A percentile compares a stretch with the other conserved stretches of the same genome.
These are phyloP conservation scores for Zoanthus sansibaricus DNA, from an alignment of 92 coral and sea anemone genomes.

Conservation along the genomic window DNA sequence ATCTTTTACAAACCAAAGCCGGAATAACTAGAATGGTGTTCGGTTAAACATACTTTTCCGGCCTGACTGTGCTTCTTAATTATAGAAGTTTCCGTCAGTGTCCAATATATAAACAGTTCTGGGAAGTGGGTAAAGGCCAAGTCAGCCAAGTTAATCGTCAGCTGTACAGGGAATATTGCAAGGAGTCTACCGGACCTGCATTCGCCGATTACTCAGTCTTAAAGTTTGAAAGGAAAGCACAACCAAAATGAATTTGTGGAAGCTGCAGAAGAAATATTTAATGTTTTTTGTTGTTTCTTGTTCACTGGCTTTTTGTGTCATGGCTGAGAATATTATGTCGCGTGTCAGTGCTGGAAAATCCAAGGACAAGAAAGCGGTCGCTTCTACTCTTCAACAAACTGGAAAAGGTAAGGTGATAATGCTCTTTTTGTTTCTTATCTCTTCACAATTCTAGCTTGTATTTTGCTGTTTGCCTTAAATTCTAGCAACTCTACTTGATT, in stretches of 20 bases:
- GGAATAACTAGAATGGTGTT: conserved; percentile 17
- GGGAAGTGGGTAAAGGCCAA: neutral
- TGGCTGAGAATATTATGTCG: neutral
- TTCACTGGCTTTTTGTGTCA: neutral
- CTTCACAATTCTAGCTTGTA: neutral
- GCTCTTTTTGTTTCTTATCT: neutral
- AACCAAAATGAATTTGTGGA: neutral
- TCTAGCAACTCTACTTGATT: neutral
- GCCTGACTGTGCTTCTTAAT: conserved; percentile 60
- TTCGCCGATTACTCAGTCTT: neutral
- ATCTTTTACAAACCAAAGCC: neutral
- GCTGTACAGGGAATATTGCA: neutral
- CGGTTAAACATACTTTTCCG: conserved; percentile 74
- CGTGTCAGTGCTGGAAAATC: neutral
- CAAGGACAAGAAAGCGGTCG: neutral
- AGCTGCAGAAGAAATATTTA: neutral
- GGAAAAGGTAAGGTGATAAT: neutral
- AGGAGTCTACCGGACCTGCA: neutral
- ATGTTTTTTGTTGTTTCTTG: neutral
- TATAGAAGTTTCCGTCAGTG: conserved; percentile 73
- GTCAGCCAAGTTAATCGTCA: neutral
- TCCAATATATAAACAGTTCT: conserved; percentile 68
- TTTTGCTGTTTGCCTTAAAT: neutral
- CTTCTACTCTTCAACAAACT: neutral
- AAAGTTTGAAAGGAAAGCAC: neutral